A percentile compares a stretch with the other conserved stretches of the same genome.
Evolutionary conservation across 1,140 invertebrate species (phyloP).

Genomic region (Dendroctonus valens): DNA sequence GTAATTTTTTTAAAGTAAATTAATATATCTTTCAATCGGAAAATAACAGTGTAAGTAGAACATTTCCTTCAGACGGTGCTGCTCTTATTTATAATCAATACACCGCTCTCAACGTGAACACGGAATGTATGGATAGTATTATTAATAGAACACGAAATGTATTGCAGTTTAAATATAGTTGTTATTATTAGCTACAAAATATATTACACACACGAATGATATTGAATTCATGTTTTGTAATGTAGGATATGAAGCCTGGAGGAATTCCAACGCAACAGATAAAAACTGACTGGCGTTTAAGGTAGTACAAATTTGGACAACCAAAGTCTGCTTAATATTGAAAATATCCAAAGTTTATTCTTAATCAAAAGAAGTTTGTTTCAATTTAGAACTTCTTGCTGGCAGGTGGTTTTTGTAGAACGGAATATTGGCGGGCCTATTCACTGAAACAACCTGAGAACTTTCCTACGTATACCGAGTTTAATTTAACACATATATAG

Average conservation of each 20-base stretch:
- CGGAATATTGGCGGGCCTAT: too few relatives aligned
- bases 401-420: too few relatives aligned
- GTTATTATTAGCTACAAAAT: conserved; percentile 4
- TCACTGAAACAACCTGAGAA: too few relatives aligned
- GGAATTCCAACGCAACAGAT: not conserved
- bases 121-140: conserved; percentile 4
- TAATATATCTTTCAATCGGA: conserved; percentile 5
- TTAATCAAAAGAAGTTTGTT: too few relatives aligned
- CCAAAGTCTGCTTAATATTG: not conserved
- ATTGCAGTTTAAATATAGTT: conserved; percentile 6
- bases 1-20: too few relatives aligned
- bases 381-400: too few relatives aligned
- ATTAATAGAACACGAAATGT: conserved; percentile 7
- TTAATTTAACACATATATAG: too few relatives aligned
- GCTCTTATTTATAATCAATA: conserved; percentile 14
- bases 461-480: too few relatives aligned
- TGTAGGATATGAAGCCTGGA: not conserved
- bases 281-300: too few relatives aligned
- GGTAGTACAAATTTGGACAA: not conserved
- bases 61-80: conserved; percentile 5
- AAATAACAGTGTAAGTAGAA: not conserved
- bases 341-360: too few relatives aligned
- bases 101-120: conserved; percentile 10
- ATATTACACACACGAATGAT: not conserved
- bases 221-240: conserved; percentile 3